A percentile compares a stretch with the other conserved stretches of the same genome.
Conservation (phyloP, 2,113 vertebrate genomes). For the Microcebus lehilahytsara region DNA sequence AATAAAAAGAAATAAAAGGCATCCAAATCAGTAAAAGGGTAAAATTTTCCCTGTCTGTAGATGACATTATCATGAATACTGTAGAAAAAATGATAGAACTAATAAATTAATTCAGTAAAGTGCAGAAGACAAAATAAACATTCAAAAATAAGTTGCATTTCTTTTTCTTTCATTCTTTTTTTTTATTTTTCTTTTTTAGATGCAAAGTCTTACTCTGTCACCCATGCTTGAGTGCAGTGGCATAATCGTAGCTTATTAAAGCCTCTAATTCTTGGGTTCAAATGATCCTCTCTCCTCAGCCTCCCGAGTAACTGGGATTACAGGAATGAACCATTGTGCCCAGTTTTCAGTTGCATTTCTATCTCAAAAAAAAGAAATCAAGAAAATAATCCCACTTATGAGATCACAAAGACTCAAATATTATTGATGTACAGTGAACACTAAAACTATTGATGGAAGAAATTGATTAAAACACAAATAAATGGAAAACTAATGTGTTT, state of each 20-base stretch:
- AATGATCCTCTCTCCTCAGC: too few relatives aligned
- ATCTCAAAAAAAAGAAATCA: not conserved
- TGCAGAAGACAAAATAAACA: not conserved
- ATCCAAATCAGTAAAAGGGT: not conserved
- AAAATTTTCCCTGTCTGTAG: not conserved
- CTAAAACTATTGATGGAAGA: not conserved
- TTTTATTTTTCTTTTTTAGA: too few relatives aligned
- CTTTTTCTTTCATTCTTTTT: too few relatives aligned
- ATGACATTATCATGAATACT: not conserved
- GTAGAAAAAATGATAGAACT: not conserved
- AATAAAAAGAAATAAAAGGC: not conserved
- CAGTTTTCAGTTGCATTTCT: too few relatives aligned
- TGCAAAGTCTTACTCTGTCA: too few relatives aligned
- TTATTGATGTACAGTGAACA: not conserved
- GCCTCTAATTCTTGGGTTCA: too few relatives aligned
- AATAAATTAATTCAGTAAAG: not conserved
- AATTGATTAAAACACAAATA: not conserved
- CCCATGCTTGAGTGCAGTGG: too few relatives aligned
- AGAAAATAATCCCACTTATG: not conserved
- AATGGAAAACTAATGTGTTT: not conserved
- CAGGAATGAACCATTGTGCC: too few relatives aligned
- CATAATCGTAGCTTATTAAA: too few relatives aligned
- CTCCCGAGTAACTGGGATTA: too few relatives aligned
- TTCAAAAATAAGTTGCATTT: not conserved
- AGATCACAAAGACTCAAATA: not conserved